Base-by-base conservation (phyloP, 1,140 invertebrate genomes). In the Danaus plexippus region DNA sequence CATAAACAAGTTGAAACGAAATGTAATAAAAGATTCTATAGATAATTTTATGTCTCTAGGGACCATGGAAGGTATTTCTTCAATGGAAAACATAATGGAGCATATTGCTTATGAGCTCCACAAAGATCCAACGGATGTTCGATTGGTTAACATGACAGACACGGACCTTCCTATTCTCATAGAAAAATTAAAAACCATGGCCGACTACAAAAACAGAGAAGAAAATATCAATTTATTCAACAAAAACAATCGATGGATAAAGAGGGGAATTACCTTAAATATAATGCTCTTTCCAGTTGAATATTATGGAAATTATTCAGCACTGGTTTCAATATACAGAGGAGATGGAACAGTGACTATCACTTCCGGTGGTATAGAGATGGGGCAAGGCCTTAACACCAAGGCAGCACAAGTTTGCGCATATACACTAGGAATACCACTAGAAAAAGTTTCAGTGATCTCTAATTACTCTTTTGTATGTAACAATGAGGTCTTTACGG, bases 81-180 rank as follows among this genome's bases (percentile, higher is more conserved):
- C 90, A 57, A 91, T 92, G 22, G 96, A 97, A 79, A 90, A 90
- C 51, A 92, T 97, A 40, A 95, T 97, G 90, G 94, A 97, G 58
- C 94, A 96, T 71, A 92, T 96, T 57, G 91, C 94, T 0, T 89
- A 88, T 49, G 85, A 71, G 2, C 71, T 93, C 1, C 84, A 90
- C 1, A 90, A 90, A 64, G 94, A 96, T 84, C 90, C 94, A 0
- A 69, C 91, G 2, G 89, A 92, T 53, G 90, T 95, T 0, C 88
- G 91, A 47, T 62, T 90, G 52, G 78, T 80, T 2, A 95, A 95
- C 68, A 88, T 94, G 76, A 69, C 78, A 0, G 78, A 85, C 47
- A 87, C 87, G 13, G 77, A 80, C 47, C 47, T 86, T 9, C 76
- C 76, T 18, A 22, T 68, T 9, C 67, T 87, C 0, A 86, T 87